These are phyloP conservation scores for Corythoichthys haematopterus DNA, from an alignment of 2,113 vertebrate genomes.

Conservation along the genomic window DNA sequence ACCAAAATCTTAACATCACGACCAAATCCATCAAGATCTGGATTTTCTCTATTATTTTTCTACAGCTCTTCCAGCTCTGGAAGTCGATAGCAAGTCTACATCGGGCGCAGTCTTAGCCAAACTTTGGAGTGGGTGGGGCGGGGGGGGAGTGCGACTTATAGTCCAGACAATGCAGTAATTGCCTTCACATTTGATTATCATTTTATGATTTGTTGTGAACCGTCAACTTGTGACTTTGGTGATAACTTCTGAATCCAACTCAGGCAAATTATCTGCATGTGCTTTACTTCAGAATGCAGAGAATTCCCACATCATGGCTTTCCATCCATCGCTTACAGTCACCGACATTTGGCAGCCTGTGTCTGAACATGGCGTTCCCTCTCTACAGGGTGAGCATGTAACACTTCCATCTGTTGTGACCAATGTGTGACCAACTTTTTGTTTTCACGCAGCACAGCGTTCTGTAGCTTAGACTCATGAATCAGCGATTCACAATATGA, in stretches of 20 bases:
- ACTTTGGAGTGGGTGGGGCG: no score
- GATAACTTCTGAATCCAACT: neutral
- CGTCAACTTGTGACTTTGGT: neutral
- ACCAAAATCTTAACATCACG: no score
- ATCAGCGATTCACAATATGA: neutral
- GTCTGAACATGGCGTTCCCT: constrained; percentile 62
- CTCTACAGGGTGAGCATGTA: constrained; percentile 65
- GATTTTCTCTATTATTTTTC: no score
- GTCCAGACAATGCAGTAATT: neutral
- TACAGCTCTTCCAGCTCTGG: no score
- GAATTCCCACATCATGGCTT: constrained; percentile 61
- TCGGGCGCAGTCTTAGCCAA: no score
- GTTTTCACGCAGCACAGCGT: neutral
- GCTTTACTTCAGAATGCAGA: constrained; percentile 43
- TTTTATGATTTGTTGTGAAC: neutral
- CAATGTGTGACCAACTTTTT: neutral
- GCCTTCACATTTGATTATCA: neutral
- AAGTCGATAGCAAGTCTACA: no score
- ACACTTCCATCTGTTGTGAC: neutral
- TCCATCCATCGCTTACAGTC: constrained; percentile 69
- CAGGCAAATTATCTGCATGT: neutral
- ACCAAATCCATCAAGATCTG: no score
- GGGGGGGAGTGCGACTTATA: no score
- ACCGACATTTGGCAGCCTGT: constrained; percentile 52
- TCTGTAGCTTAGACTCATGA: neutral